Base-by-base conservation (phyloP, 1,140 invertebrate species). In the Doryteuthis pealeii region DNA sequence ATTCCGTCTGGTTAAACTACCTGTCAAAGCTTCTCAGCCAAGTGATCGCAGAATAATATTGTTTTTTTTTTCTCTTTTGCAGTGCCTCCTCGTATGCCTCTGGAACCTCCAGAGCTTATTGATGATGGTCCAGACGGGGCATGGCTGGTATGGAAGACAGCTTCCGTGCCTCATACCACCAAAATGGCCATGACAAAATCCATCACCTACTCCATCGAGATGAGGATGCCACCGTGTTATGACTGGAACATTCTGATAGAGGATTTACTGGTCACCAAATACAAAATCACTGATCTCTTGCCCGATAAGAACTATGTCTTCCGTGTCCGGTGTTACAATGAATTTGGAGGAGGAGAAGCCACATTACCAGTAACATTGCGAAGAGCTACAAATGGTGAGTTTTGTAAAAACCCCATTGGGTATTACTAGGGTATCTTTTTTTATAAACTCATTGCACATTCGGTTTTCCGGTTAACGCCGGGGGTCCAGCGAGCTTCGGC, bases 301-400 rank as follows among this genome's bases (percentile, higher is more conserved):
- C 83, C 84, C 3, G 94, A 94, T 49, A 91, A 91, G 78, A 93
- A 95, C 35, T 99, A 99, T 86, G 95, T 99, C 75, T 99, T 99
- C 91, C 91, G 96, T 70, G 95, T 99, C 1, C 93, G 96, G 90
- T 97, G 96, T 73, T 96, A 98, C 87, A 99, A 99, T 89, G 94
- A 97, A 83, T 98, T 97, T 84, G 97, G 97, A 66, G 92, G 93
- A 74, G 97, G 96, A 26, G 96, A 99, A 79, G 94, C 96, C 3
- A 94, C 92, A 6, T 91, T 91, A 43, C 97, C 96, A 33, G 82
- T 83, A 2, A 83, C 81, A 26, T 78, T 84, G 12, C 82, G 84
- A 75, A 80, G 86, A 71, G 65, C 65, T 15, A 49, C 45, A 35
- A 72, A 76, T 32, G 80, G 84, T 86, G 75, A 75, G 81, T 76